These are phyloP conservation scores for Drosophila aff. DNA, from an alignment of 1,140 invertebrate species.

Conservation along the genomic window DNA sequence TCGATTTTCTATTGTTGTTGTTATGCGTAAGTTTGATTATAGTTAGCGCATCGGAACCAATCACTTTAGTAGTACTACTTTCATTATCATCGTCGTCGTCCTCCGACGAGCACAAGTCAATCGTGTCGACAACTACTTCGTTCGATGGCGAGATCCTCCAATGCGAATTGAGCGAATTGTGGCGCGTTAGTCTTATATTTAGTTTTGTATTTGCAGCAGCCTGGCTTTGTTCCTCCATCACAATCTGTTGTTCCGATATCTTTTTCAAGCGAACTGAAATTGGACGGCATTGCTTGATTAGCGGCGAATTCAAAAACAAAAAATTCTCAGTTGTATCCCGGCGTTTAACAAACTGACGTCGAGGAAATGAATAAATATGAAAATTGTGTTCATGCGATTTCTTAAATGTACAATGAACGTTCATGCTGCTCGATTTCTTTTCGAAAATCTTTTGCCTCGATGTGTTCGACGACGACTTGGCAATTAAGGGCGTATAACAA, in stretches of 20 bases:
- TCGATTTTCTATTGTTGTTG: slow-evolving; percentile 24
- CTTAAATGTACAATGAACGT: slow-evolving; percentile 85
- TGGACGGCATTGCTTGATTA: slow-evolving; percentile 85
- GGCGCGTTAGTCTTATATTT: slow-evolving; percentile 80
- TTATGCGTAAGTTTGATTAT: slow-evolving; percentile 53
- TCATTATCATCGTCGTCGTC: slow-evolving; percentile 86
- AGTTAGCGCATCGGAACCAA: slow-evolving; percentile 37
- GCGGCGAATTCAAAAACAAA: slow-evolving; percentile 75
- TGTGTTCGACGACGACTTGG: slow-evolving; percentile 49
- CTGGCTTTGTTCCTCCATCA: slow-evolving; percentile 82
- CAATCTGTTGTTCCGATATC: slow-evolving; percentile 74
- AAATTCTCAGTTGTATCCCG: slow-evolving; percentile 71
- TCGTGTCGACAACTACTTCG: slow-evolving; percentile 85
- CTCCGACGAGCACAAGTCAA: slow-evolving; percentile 87
- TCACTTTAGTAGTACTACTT: slow-evolving; percentile 24
- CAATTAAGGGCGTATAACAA: slow-evolving; percentile 85
- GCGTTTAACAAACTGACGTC: slow-evolving; percentile 75
- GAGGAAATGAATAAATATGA: slow-evolving; percentile 86
- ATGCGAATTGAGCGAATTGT: slow-evolving; percentile 73
- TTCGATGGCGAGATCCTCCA: slow-evolving; percentile 80
- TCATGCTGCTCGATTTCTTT: slow-evolving; percentile 75
- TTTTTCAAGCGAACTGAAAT: slow-evolving; percentile 85
- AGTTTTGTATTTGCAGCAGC: slow-evolving; percentile 67
- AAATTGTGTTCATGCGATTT: slow-evolving; percentile 77
- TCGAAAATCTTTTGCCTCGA: slow-evolving; percentile 86